Evolutionary conservation across 2,797 vertebrate genomes (phyloP), one percentile per base, ranked within the genome.

Genomic region (Dipus sagitta): DNA sequence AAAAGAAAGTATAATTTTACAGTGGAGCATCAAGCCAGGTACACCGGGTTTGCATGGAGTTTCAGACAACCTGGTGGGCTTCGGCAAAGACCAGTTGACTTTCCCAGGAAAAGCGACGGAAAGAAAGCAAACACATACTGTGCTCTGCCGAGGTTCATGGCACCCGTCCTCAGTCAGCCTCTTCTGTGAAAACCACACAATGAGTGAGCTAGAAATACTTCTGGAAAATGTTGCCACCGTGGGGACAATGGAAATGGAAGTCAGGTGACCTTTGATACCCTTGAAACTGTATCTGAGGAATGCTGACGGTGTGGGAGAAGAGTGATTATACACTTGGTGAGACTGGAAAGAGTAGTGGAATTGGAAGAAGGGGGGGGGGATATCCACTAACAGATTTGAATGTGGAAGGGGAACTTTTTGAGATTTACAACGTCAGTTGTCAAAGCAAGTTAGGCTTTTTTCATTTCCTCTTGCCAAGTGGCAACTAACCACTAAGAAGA

Each of bases 101-200:
- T 76, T 64, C 79, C 78, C 32, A 65, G 88, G 82, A 76, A 64
- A 76, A 68, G 32, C 76, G 13, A 42, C 42, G 15, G 18, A 38
- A 15, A 62, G 71, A 65, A 17, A 85, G 32, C 72, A 54, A 65
- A 90, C 75, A 54, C 42, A 18, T 18, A 42, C 67, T 90, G 67
- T 76, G 34, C 88, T 90, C 58, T 58, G 18, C 18, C 38, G 81
- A 86, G 82, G 72, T 93, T 83, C 75, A 70, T 67, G 30, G 92
- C 93, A 97, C 97, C 96, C 96, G 88, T 94, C 96, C 92, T 95
- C 94, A 93, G 97, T 97, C 96, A 96, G 85, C 86, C 91, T 97
- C 96, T 92, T 94, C 94, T 96, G 77, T 74, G 80, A 96, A 97
- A 97, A 86, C 88, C 91, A 91, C 81, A 84, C 79, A 89, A 60